Evolutionary conservation across 2,113 vertebrate genomes (phyloP).

Genomic region (Cyprinus carpio): DNA sequence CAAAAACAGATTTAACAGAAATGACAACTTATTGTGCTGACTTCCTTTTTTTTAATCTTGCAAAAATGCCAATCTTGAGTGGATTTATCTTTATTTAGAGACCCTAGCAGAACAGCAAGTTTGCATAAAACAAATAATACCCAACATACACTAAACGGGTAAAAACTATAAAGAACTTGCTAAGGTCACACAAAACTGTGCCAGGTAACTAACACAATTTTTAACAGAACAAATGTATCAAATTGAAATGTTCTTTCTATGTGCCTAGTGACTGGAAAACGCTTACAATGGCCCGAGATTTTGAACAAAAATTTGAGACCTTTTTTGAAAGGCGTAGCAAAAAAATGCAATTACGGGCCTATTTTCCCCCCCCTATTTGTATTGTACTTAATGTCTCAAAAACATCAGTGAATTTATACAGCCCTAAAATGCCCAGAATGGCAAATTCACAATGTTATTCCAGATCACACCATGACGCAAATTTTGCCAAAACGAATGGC

Average conservation of each 20-base stretch:
- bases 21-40: background rate
- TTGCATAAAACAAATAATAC: background rate
- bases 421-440: background rate
- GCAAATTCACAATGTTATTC: background rate
- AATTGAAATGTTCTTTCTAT: too few relatives aligned
- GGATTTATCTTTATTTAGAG: background rate
- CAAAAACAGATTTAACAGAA: background rate
- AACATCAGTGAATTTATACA: background rate
- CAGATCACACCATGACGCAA: background rate
- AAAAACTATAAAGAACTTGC: too few relatives aligned
- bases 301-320: too few relatives aligned
- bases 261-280: too few relatives aligned
- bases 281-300: too few relatives aligned
- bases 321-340: background rate
- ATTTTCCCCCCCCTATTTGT: too few relatives aligned
- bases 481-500: background rate
- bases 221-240: too few relatives aligned
- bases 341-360: too few relatives aligned
- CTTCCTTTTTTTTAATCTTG: background rate
- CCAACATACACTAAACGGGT: too few relatives aligned
- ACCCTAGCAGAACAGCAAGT: background rate
- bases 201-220: too few relatives aligned
- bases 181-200: background rate
- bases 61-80: background rate
- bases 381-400: background rate